phyloP scores from a whole-genome alignment of 2,113 vertebrate species.

The Crotalus horridus region DNA sequence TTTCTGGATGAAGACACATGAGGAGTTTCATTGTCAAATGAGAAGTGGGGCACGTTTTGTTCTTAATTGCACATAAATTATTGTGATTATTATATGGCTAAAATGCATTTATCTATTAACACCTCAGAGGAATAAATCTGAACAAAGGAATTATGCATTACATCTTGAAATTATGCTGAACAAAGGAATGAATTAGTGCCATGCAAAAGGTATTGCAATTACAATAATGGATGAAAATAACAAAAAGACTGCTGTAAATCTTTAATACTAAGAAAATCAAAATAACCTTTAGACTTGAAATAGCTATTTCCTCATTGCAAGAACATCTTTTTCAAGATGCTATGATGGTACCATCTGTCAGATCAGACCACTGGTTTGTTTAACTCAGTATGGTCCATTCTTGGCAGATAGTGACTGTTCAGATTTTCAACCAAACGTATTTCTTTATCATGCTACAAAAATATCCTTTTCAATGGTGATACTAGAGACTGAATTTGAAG shows the following conservation, averaged over 20 bases:
- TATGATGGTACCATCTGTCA: not conserved
- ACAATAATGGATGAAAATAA: constrained; percentile 43
- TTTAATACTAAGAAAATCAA: constrained; percentile 42
- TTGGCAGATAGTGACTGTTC: not conserved
- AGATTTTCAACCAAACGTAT: not conserved
- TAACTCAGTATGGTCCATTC: not conserved
- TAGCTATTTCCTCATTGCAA: constrained; percentile 38
- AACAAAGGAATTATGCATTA: constrained; percentile 25
- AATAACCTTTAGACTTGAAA: constrained; percentile 40
- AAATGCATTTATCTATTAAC: constrained; percentile 58
- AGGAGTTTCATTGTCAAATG: constrained; percentile 51
- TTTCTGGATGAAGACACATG: constrained; percentile 47
- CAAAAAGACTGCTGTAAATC: constrained; percentile 48
- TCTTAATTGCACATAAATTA: constrained; percentile 66
- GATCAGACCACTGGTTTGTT: not conserved
- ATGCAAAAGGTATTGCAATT: constrained; percentile 52
- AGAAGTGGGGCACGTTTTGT: constrained; percentile 38
- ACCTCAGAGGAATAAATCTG: constrained; percentile 48
- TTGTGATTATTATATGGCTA: constrained; percentile 54
- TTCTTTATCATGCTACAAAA: not conserved
- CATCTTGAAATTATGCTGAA: constrained; percentile 37
- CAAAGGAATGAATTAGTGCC: constrained; percentile 57
- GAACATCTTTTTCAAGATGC: not conserved
- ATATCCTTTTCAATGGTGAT: not conserved
- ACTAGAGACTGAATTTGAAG: not conserved